Evolutionary conservation across 2,888 invertebrate genomes (phyloP).

Genomic region (Drosophila neonasuta): DNA sequence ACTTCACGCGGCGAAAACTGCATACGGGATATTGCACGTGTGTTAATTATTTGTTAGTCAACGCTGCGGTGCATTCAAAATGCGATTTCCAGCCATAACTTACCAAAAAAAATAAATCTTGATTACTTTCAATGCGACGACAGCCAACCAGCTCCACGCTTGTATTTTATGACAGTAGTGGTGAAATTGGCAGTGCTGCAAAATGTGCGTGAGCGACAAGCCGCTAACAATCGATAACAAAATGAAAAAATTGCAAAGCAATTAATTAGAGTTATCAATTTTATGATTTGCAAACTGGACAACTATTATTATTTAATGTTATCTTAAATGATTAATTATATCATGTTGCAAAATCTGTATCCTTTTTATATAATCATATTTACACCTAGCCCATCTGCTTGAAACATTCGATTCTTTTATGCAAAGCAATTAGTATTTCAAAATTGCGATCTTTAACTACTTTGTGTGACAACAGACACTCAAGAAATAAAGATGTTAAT

Average conservation of each 20-base stretch:
- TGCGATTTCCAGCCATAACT: conserved; percentile 6
- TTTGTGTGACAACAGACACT: too few relatives aligned
- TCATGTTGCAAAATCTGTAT: too few relatives aligned
- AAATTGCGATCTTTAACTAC: too few relatives aligned
- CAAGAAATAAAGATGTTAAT: not conserved
- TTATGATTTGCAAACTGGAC: not conserved
- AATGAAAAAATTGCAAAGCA: not conserved
- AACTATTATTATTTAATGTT: too few relatives aligned
- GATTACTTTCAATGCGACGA: conserved; percentile 31
- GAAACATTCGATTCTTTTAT: too few relatives aligned
- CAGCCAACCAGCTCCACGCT: conserved; percentile 38
- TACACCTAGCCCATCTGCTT: too few relatives aligned
- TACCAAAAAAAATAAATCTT: conserved; percentile 30
- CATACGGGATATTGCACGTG: not conserved
- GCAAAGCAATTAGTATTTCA: too few relatives aligned
- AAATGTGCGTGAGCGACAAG: conserved; percentile 18
- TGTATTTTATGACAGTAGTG: conserved; percentile 45
- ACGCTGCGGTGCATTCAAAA: not conserved
- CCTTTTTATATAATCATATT: too few relatives aligned
- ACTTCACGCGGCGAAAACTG: conserved; percentile 19
- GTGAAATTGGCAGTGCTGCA: conserved; percentile 31
- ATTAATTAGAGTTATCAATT: not conserved
- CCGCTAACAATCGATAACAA: conserved; percentile 22
- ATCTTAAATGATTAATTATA: too few relatives aligned
- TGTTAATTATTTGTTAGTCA: not conserved